These are phyloP conservation scores for Lepidothrix coronata DNA, from an alignment of 2,113 vertebrate genomes.

Conservation along the genomic window DNA sequence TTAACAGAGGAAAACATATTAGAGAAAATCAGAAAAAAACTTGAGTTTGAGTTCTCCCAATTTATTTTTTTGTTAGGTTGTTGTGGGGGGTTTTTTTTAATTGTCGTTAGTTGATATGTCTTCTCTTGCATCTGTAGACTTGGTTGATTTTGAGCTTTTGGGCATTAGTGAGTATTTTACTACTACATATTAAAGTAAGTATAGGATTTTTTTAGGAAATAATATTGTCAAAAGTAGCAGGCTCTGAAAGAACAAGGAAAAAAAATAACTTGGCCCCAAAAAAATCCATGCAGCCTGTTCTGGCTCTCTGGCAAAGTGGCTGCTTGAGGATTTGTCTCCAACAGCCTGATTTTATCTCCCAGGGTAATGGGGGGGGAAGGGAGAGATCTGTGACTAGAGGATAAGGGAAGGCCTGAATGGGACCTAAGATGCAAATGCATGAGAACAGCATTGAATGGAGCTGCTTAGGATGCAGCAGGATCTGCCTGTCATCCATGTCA, in stretches of 20 bases:
- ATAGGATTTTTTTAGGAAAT: background rate
- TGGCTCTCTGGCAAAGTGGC: background rate
- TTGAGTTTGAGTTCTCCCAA: background rate
- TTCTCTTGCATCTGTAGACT: background rate
- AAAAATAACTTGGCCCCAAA: background rate
- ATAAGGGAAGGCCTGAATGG: background rate
- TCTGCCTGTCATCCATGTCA: background rate
- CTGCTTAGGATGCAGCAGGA: background rate
- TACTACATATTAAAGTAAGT: background rate
- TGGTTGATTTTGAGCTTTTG: background rate
- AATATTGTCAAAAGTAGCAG: background rate
- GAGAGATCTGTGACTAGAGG: background rate
- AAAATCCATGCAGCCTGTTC: background rate
- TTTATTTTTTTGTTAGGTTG: background rate
- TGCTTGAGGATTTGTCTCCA: background rate
- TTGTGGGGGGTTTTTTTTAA: accelerated
- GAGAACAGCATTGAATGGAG: background rate
- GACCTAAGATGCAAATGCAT: background rate
- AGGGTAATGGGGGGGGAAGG: background rate
- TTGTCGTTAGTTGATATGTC: background rate
- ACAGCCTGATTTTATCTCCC: background rate
- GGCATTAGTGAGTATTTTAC: background rate
- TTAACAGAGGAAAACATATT: background rate
- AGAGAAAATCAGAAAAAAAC: background rate
- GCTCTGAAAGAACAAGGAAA: background rate